Base-by-base conservation (phyloP, 2,113 vertebrate species). In the Vidua chalybeata region DNA sequence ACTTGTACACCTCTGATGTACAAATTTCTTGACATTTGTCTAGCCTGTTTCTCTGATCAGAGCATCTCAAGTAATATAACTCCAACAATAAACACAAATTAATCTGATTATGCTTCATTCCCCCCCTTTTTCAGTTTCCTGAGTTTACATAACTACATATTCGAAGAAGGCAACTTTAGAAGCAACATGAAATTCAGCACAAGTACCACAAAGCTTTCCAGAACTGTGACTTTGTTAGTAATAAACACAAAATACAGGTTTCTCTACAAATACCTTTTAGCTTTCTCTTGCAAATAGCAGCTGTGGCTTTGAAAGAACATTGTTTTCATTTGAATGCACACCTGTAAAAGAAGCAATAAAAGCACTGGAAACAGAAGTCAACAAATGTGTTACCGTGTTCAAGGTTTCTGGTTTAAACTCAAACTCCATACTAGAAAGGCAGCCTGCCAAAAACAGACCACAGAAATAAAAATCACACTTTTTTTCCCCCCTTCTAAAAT, bases 221-320 rank as follows among this genome's bases (percentile, higher is more conserved):
- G 75, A 88, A 37, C 35, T 14, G 27, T 67, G 67, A 56, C 27
- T 91, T 90, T 76, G 59, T 52, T 92, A 86, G 66, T 66, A 94
- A 73, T 16, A 91, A 95, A 59, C 49, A 78, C 59, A 96, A 95
- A 82, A 64, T 19, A 66, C 30, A 87, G n/a, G 33, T 48, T 89
- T 90, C 48, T 89, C 56, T 73, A 72, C 51, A 74, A 26, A 11
- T 56, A 43, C 7, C 31, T 94, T 77, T 68, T 37, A 72, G 17
- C 24, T 67, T 95, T 81, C 61, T 78, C 46, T 85, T 61, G 64
- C 74, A 95, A 93, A 96, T 7, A 92, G 67, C 66, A 82, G 79
- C 56, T 77, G 15, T 68, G 46, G 20, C 66, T 91, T 64, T 71
- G 72, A 91, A 87, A 71, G 92, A 88, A 75, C 18, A 9, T 24